phyloP scores from a whole-genome alignment of 2,797 vertebrate species.

The Hippopotamyrus pictus region DNA sequence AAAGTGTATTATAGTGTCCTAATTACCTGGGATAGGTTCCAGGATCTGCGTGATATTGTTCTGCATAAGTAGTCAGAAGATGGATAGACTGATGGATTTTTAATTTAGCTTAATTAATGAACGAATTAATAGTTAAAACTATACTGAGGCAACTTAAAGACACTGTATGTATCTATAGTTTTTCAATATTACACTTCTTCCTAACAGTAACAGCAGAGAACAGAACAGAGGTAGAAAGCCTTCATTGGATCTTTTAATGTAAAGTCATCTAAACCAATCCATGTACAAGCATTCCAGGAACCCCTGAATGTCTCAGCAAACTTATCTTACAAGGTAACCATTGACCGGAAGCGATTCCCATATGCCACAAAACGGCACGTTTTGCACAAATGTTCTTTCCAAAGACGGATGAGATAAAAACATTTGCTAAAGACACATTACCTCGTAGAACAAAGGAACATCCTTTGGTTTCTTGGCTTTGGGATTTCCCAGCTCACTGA shows the following conservation, averaged over 20 bases:
- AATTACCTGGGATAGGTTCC: neutral
- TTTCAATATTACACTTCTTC: neutral
- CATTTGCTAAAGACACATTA: constrained; percentile 27
- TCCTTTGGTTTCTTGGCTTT: constrained; percentile 54
- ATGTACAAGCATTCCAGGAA: neutral
- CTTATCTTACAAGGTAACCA: neutral
- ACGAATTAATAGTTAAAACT: neutral
- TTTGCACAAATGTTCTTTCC: neutral
- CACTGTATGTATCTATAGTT: neutral
- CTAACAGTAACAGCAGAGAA: neutral
- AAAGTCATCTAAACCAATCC: neutral
- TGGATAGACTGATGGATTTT: neutral
- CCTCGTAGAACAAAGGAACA: constrained; percentile 53
- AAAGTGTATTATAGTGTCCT: neutral
- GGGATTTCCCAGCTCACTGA: constrained; percentile 57
- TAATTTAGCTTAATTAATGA: neutral
- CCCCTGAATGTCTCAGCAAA: neutral
- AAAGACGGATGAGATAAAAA: neutral
- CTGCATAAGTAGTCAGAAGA: neutral
- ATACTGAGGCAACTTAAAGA: neutral
- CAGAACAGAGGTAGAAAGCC: neutral
- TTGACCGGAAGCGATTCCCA: neutral
- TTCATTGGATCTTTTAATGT: neutral
- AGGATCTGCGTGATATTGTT: neutral
- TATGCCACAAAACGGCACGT: neutral